Percentiles rank a stretch among this genome's conserved stretches.
Conservation (phyloP, 2,113 vertebrate genomes). For the Talpa occidentalis region DNA sequence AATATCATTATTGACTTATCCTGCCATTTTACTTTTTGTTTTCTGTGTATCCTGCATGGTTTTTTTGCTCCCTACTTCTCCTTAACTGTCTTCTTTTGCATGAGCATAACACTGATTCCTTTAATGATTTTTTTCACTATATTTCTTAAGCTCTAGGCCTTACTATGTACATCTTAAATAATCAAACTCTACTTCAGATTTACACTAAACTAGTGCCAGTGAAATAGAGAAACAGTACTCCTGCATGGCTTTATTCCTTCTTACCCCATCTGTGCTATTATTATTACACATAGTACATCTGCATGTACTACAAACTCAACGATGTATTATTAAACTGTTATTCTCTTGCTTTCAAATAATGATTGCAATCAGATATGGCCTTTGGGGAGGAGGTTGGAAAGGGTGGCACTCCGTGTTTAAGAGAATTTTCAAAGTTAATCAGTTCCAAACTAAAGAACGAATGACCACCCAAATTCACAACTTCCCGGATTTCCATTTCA, state of each 20-base stretch:
- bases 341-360: slow-evolving; percentile 71
- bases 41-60: not conserved
- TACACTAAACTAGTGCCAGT: not conserved
- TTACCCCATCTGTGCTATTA: not conserved
- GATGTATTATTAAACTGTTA: not conserved
- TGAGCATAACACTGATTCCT: not conserved
- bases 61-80: not conserved
- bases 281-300: not conserved
- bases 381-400: slow-evolving; percentile 56
- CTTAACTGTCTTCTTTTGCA: not conserved
- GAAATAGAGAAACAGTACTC: slow-evolving; percentile 17
- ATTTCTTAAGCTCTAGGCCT: not conserved
- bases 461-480: not conserved
- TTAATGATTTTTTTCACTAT: not conserved
- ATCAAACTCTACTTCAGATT: not conserved
- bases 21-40: not conserved
- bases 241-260: not conserved
- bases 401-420: slow-evolving; percentile 34
- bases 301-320: not conserved
- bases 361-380: slow-evolving; percentile 70
- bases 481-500: not conserved
- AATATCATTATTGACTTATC: not conserved
- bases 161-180: not conserved
- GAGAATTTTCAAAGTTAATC: slow-evolving; percentile 70
- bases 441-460: slow-evolving; percentile 62